phyloP scores from a whole-genome alignment of 2,888 invertebrate species.

The Drosophila emarginata region DNA sequence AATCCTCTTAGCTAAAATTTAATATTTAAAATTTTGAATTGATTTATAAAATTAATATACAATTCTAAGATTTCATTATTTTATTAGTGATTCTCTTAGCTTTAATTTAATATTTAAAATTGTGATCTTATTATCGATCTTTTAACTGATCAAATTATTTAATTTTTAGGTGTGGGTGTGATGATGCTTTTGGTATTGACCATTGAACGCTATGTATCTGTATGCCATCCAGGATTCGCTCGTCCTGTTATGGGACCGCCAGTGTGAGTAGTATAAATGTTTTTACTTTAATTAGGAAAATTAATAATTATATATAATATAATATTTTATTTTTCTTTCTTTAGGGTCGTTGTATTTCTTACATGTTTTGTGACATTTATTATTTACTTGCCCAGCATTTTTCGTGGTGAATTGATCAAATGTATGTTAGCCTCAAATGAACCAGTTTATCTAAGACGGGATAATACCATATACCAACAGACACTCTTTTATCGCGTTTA shows the following conservation, averaged over 20 bases:
- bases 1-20: too few species aligned
- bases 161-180: slow-evolving; percentile 86
- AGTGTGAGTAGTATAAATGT: slow-evolving; percentile 77
- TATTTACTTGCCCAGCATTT: slow-evolving; percentile 87
- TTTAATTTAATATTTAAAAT: too few species aligned
- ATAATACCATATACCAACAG: slow-evolving; percentile 83
- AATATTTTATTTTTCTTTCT: neutral
- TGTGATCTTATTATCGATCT: too few species aligned
- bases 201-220: slow-evolving; percentile 89
- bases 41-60: too few species aligned
- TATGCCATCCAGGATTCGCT: slow-evolving; percentile 88
- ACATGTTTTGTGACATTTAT: slow-evolving; percentile 87
- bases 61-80: too few species aligned
- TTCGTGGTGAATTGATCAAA: slow-evolving; percentile 85
- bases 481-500: slow-evolving; percentile 85
- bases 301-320: too few species aligned
- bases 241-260: slow-evolving; percentile 87
- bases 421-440: slow-evolving; percentile 84
- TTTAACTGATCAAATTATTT: neutral
- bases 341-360: slow-evolving; percentile 85
- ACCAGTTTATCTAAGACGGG: slow-evolving; percentile 85
- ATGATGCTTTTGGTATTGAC: slow-evolving; percentile 90
- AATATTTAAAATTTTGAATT: too few species aligned
- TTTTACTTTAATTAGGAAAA: too few species aligned
- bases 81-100: too few species aligned